A percentile compares a stretch with the other conserved stretches of the same genome.
phyloP scores from a whole-genome alignment of 2,797 vertebrate genomes.

The Melanotaenia parkinsoni region DNA sequence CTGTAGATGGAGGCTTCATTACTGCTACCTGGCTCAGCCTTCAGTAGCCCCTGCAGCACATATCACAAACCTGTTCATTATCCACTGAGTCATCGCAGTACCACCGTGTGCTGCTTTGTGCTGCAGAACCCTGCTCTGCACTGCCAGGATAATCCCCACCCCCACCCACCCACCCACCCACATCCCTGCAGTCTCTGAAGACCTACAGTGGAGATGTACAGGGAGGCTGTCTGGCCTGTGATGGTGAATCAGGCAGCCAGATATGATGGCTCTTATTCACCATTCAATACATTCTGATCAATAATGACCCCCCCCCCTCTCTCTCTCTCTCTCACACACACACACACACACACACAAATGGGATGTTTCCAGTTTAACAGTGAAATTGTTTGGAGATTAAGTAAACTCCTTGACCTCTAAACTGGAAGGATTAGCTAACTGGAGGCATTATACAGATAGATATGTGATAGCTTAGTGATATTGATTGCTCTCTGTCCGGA shows the following conservation, averaged over 20 bases:
- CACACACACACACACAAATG: slow-evolving; percentile 1
- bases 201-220: slow-evolving; percentile 31
- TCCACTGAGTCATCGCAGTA: slow-evolving; percentile 55
- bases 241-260: slow-evolving; percentile 42
- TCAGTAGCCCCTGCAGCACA: slow-evolving; percentile 55
- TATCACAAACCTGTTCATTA: slow-evolving; percentile 69
- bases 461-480: slow-evolving; percentile 70
- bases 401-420: slow-evolving; percentile 70
- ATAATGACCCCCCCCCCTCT: slow-evolving; percentile 40
- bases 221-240: slow-evolving; percentile 26
- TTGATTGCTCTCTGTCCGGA: slow-evolving; percentile 63
- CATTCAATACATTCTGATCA: slow-evolving; percentile 49
- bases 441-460: slow-evolving; percentile 56
- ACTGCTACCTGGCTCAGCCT: slow-evolving; percentile 44
- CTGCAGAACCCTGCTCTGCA: slow-evolving; percentile 46
- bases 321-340: background rate
- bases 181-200: slow-evolving; percentile 28
- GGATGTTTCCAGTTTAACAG: slow-evolving; percentile 27
- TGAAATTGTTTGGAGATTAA: slow-evolving; percentile 56
- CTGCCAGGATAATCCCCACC: slow-evolving; percentile 44
- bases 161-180: background rate
- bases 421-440: slow-evolving; percentile 65
- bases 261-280: slow-evolving; percentile 9
- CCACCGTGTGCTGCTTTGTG: slow-evolving; percentile 11
- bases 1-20: slow-evolving; percentile 55